Evolutionary conservation across 2,113 vertebrate genomes (phyloP), one percentile per base, ranked within the genome.

Genomic region (Bagarius yarrelli): DNA sequence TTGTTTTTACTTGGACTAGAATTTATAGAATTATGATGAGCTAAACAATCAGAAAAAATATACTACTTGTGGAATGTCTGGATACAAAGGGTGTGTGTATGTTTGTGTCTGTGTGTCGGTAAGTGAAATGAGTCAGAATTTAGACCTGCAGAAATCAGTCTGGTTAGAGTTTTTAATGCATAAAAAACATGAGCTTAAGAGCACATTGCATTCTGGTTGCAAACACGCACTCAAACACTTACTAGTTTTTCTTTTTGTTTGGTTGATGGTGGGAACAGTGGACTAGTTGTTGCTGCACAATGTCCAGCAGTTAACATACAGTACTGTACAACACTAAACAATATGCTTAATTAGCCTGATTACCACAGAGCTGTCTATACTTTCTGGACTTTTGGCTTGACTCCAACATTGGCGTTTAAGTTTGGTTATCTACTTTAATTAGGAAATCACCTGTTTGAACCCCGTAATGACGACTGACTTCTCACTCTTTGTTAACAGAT

Each of bases 401-500:
- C 32, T 36, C 25, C 8, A n/a, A 6, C 15, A 40, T 40, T n/a
- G n/a, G n/a, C n/a, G 60, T 30, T 66, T 21, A 66, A 40, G 34
- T 40, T 40, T 25, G 4, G 14, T 69, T 69, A 14, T 12, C n/a
- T n/a, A 8, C 11, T 40, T 11, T 34, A 40, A 36, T 23, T 16
- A 66, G 19, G 19, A 36, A 23, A 4, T n/a, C 19, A 19, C 19
- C 11, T 71, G 14, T 25, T n/a, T 21, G 9, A 40, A 47, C 36
- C 47, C 23, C 25, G 40, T 25, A 69, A 66, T 40, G 9, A 66
- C 11, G 3, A 47, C 44, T 52, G 34, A 71, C 25, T 4, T 2
- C 44, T 23, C 21, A 44, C 83, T 83, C 59, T 90, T 85, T 87
- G 2, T 78, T 67, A 27, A 56, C 93, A 99, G 98, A 99, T 98